phyloP scores from a whole-genome alignment of 2,113 vertebrate genomes.

The Vidua macroura region DNA sequence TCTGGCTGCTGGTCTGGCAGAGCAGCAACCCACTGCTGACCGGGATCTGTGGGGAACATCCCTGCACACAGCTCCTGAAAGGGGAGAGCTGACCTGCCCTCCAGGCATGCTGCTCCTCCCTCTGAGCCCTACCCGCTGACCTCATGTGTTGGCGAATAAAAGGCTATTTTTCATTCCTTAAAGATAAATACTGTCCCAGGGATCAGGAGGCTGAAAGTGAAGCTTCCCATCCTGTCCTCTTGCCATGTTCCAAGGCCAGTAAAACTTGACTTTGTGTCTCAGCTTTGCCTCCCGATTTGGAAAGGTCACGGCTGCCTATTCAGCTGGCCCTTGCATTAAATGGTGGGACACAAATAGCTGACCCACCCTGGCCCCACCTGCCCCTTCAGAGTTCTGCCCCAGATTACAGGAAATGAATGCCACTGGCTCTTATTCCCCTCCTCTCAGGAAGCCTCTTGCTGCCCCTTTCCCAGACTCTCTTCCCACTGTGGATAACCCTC shows the following conservation, averaged over 20 bases:
- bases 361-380: neutral
- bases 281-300: neutral
- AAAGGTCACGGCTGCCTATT: neutral
- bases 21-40: neutral
- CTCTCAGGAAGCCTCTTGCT: neutral
- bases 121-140: accelerated
- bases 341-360: neutral
- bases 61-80: accelerated
- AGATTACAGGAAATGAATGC: neutral
- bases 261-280: neutral
- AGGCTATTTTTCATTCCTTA: neutral
- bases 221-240: neutral
- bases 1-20: neutral
- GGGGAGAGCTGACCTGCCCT: neutral
- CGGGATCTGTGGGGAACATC: neutral
- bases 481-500: neutral
- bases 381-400: neutral
- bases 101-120: neutral
- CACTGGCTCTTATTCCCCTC: neutral
- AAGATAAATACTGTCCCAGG: neutral
- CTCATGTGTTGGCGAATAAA: neutral
- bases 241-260: accelerated
- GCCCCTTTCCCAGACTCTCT: neutral
- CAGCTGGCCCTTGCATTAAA: neutral
- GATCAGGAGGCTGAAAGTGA: neutral